Conservation (phyloP, 1,140 invertebrate species). For the Lordiphosa mommai region DNA sequence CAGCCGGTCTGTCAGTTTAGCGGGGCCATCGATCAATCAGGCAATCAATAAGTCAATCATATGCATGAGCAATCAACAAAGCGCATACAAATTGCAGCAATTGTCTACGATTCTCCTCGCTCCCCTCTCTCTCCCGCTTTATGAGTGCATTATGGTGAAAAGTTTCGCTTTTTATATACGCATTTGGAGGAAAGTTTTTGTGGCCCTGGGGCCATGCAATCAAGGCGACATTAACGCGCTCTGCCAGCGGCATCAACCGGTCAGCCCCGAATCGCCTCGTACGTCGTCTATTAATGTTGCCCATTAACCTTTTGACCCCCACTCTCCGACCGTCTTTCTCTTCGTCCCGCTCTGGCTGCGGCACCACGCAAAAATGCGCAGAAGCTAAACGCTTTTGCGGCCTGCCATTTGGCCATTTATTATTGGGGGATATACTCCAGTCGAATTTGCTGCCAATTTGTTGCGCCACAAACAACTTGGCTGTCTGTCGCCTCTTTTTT, state of each 20-base stretch:
- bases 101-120: constrained; percentile 28
- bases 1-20: constrained; percentile 63
- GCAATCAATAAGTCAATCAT: constrained; percentile 77
- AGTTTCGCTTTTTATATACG: constrained; percentile 61
- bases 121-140: neutral
- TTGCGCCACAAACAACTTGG: constrained; percentile 51
- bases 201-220: constrained; percentile 46
- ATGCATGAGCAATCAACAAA: constrained; percentile 62
- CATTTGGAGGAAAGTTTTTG: constrained; percentile 52
- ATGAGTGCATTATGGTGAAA: neutral
- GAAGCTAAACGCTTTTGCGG: constrained; percentile 55
- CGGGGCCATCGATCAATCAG: constrained; percentile 51
- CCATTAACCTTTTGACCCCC: constrained; percentile 67
- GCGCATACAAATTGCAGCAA: constrained; percentile 72
- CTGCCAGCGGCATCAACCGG: constrained; percentile 17
- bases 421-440: constrained; percentile 38
- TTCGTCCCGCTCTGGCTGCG: constrained; percentile 7
- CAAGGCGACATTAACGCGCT: constrained; percentile 66
- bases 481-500: constrained; percentile 11
- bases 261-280: constrained; percentile 46
- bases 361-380: constrained; percentile 74
- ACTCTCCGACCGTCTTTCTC: constrained; percentile 40
- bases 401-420: constrained; percentile 59
- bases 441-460: constrained; percentile 73
- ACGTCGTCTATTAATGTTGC: constrained; percentile 68